These are phyloP conservation scores for Macaria liturata DNA, from an alignment of 2,888 invertebrate species.

Conservation along the genomic window DNA sequence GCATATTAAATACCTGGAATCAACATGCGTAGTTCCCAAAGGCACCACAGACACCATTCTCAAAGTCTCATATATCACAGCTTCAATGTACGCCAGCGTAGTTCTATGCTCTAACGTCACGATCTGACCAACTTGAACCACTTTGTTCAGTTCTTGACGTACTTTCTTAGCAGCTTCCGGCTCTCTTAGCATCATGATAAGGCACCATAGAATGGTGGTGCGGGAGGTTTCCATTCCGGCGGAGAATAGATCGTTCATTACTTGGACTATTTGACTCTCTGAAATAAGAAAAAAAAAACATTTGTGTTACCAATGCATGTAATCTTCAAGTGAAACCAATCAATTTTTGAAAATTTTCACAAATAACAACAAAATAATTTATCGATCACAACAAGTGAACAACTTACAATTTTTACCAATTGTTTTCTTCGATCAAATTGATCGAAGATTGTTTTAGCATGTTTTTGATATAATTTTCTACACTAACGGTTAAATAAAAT, in stretches of 20 bases:
- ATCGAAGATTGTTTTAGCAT: too few species aligned
- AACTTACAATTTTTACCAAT: too few species aligned
- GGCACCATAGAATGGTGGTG: slow-evolving; percentile 91
- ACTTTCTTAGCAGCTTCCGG: slow-evolving; percentile 88
- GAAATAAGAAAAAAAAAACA: slow-evolving; percentile 36
- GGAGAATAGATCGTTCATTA: slow-evolving; percentile 93
- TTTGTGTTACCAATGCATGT: background rate
- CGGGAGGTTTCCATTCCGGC: slow-evolving; percentile 95
- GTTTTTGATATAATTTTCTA: too few species aligned
- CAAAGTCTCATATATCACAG: slow-evolving; percentile 91
- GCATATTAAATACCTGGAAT: slow-evolving; percentile 85
- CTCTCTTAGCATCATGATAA: slow-evolving; percentile 91
- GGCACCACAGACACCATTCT: slow-evolving; percentile 91
- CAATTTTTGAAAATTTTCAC: background rate
- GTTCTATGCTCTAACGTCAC: slow-evolving; percentile 89
- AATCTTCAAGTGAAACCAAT: background rate
- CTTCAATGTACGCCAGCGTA: slow-evolving; percentile 89
- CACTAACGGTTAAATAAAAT: too few species aligned
- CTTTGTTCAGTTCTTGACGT: slow-evolving; percentile 89
- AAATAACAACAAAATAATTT: background rate
- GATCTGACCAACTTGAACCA: slow-evolving; percentile 87
- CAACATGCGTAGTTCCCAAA: slow-evolving; percentile 92
- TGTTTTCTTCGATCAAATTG: too few species aligned
- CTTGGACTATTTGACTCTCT: slow-evolving; percentile 93
- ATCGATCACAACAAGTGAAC: background rate